phyloP scores from a whole-genome alignment of 2,113 vertebrate species.

The Pelodiscus sinensis region DNA sequence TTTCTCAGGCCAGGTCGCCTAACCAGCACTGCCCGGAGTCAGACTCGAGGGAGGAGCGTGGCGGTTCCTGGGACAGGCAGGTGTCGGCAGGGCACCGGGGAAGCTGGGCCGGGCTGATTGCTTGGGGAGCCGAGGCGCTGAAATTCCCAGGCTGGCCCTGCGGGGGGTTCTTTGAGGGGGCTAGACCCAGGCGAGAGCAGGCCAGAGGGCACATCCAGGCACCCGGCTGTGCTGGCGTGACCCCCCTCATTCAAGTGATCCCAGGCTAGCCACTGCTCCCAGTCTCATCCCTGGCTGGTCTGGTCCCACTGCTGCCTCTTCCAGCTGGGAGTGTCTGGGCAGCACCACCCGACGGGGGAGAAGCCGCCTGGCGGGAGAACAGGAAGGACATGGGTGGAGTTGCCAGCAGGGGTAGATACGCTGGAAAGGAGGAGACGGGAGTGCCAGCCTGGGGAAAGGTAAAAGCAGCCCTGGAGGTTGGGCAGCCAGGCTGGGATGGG shows the following conservation, averaged over 20 bases:
- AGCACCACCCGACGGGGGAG: accelerated
- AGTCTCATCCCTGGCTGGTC: accelerated
- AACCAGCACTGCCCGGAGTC: neutral
- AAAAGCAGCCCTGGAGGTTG: neutral
- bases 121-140: neutral
- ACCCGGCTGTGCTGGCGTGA: accelerated
- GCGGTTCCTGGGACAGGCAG: neutral
- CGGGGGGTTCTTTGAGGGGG: neutral
- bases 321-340: accelerated
- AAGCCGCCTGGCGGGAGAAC: accelerated
- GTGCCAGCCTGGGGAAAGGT: neutral
- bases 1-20: neutral
- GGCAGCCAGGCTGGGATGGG: neutral
- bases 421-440: neutral
- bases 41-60: neutral
- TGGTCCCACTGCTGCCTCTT: accelerated
- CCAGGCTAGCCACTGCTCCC: neutral
- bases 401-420: accelerated
- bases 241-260: neutral
- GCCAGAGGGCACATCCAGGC: neutral
- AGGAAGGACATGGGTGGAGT: neutral
- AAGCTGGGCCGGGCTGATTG: neutral
- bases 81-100: neutral
- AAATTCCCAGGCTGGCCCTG: neutral
- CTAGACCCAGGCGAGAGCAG: neutral